Conservation (phyloP, 2,888 invertebrate genomes). For the Epiblema foenella region DNA sequence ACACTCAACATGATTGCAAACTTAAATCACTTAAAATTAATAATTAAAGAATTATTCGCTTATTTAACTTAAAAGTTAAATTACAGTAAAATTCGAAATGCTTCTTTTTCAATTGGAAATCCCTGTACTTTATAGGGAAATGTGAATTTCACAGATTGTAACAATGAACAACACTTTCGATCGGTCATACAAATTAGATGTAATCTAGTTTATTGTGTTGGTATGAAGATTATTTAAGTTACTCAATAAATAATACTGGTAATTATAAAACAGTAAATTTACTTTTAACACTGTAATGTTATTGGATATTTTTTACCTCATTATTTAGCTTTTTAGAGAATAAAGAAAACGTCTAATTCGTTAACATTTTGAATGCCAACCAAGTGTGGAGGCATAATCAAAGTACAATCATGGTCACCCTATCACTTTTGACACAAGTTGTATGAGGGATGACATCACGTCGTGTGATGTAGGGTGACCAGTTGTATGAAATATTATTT, state of each 20-base stretch:
- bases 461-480: no score
- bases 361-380: not conserved
- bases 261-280: constrained; percentile 22
- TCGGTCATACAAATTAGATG: constrained; percentile 5
- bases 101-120: constrained; percentile 35
- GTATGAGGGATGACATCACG: no score
- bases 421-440: no score
- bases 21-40: constrained; percentile 48
- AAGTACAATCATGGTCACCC: no score
- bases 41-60: constrained; percentile 41
- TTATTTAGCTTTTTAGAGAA: not conserved
- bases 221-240: constrained; percentile 9
- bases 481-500: no score
- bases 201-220: not conserved
- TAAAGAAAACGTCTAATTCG: not conserved
- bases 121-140: constrained; percentile 1
- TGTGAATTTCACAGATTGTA: constrained; percentile 11
- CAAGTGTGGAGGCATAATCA: not conserved
- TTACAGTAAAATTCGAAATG: constrained; percentile 37
- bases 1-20: constrained; percentile 51
- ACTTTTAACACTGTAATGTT: not conserved
- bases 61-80: constrained; percentile 28
- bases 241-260: constrained; percentile 37
- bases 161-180: not conserved
- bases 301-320: not conserved